These are phyloP conservation scores for Pollimyrus isidori DNA, from an alignment of 2,113 vertebrate genomes.

Conservation along the genomic window DNA sequence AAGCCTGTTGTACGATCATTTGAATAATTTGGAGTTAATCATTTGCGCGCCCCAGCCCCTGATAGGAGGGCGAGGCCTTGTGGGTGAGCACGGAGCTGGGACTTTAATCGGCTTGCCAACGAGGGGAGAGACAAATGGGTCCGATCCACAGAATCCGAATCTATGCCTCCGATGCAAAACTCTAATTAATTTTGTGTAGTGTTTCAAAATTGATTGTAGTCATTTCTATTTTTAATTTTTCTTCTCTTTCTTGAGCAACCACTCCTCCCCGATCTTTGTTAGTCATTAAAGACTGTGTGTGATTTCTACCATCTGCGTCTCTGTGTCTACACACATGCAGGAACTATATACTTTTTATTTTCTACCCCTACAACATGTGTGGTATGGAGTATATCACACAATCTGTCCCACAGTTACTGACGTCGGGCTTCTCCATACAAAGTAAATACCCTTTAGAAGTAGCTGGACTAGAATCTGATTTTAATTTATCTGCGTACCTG, in stretches of 20 bases:
- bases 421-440: neutral
- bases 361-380: neutral
- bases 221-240: slow-evolving; percentile 84
- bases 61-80: slow-evolving; percentile 67
- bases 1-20: slow-evolving; percentile 63
- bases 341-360: neutral
- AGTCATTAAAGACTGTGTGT: neutral
- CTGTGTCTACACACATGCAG: slow-evolving; percentile 9
- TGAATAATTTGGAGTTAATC: slow-evolving; percentile 84
- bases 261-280: slow-evolving; percentile 22
- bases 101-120: slow-evolving; percentile 72
- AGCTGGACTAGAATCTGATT: neutral
- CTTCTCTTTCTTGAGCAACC: slow-evolving; percentile 65
- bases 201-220: slow-evolving; percentile 91
- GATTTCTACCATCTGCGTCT: neutral
- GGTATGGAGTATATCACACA: neutral
- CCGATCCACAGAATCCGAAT: slow-evolving; percentile 66
- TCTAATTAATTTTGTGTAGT: slow-evolving; percentile 93
- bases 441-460: neutral
- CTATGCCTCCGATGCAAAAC: slow-evolving; percentile 76
- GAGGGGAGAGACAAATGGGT: slow-evolving; percentile 75
- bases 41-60: slow-evolving; percentile 68
- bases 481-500: slow-evolving; percentile 27
- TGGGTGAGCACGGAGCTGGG: slow-evolving; percentile 63
- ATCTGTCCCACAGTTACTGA: neutral